A percentile compares a stretch with the other conserved stretches of the same genome.
Conservation (phyloP, 2,888 invertebrate species). For the Cryptops parisi region DNA sequence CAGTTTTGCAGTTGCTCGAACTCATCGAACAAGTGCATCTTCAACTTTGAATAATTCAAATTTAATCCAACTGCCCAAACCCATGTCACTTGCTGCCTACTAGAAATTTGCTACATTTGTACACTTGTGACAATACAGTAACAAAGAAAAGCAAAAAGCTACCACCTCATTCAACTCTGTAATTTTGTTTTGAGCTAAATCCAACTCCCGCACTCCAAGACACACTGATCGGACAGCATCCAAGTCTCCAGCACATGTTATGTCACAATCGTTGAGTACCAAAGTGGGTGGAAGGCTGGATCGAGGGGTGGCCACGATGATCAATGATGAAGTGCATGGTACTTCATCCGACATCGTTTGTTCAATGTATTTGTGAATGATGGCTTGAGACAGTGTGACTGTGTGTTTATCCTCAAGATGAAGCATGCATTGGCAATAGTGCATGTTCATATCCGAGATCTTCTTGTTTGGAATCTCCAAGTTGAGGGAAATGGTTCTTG, state of each 20-base stretch:
- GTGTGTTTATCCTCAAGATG: background rate
- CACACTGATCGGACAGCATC: constrained; percentile 65
- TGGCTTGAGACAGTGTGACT: constrained; percentile 48
- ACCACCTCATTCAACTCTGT: constrained; percentile 73
- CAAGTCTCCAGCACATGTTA: constrained; percentile 74
- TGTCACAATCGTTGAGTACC: constrained; percentile 80
- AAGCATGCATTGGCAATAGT: background rate
- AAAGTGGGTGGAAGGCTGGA: constrained; percentile 35
- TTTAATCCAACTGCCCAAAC: too few relatives aligned
- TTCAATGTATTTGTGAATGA: constrained; percentile 61
- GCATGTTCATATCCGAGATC: background rate
- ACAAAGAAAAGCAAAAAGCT: background rate
- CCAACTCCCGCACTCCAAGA: constrained; percentile 80
- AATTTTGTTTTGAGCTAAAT: constrained; percentile 82
- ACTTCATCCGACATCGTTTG: constrained; percentile 29
- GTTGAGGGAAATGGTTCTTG: constrained; percentile 5
- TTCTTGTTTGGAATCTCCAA: background rate
- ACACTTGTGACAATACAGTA: background rate
- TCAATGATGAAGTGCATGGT: constrained; percentile 17
- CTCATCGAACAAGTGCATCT: too few relatives aligned
- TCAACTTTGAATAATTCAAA: too few relatives aligned
- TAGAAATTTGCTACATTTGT: background rate
- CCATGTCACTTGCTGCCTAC: too few relatives aligned
- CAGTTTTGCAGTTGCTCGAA: too few relatives aligned
- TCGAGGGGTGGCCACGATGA: constrained; percentile 18